Evolutionary conservation across 2,888 invertebrate species (phyloP), one percentile per base, ranked within the genome.

Genomic region (Drosophila meridiana): DNA sequence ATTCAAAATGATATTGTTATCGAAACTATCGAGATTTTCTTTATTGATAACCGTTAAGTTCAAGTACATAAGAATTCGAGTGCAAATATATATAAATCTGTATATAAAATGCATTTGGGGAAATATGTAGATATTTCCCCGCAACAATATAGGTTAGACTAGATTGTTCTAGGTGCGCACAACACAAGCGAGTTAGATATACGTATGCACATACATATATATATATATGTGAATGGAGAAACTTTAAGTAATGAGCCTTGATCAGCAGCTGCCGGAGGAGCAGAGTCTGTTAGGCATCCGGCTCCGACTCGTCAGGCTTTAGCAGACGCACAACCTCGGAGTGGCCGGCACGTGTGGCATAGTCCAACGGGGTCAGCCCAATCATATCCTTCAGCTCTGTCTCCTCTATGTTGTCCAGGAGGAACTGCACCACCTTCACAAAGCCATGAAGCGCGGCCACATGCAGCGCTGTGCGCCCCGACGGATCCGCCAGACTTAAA

Each of bases 381-480:
- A 95, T 87, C 52, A 94, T 90, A 80, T 96, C 96, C 14, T 90
- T 91, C 0, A 84, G 83, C 0, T 92, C 82, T 0, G 81, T 80
- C 14, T 93, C 92, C 0, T 94, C 94, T 0, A 94, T 93, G 11
- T 94, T 91, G 0, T 94, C 90, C 14, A 95, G 60, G 0, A 96
- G 92, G 80, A 94, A 96, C 26, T 93, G 83, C 0, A 95, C 94
- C 3, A 94, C 92, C 0, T 94, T 92, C 0, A 91, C 82, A 26
- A 94, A 93, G 40, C 95, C 94, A 86, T 95, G 95, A 2, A 96
- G 90, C 0, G 95, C 95, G 0, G 96, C 96, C 88, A 95, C 94
- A 92, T 97, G 97, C 58, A 97, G 91, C 0, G 96, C 94, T 0
- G 96, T 96, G 63, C 96, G 94, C 5, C 94, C 94, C 2, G 95